A percentile compares a stretch with the other conserved stretches of the same genome.
phyloP scores from a whole-genome alignment of 2,888 invertebrate species.

The Sphaerophoria taeniata region DNA sequence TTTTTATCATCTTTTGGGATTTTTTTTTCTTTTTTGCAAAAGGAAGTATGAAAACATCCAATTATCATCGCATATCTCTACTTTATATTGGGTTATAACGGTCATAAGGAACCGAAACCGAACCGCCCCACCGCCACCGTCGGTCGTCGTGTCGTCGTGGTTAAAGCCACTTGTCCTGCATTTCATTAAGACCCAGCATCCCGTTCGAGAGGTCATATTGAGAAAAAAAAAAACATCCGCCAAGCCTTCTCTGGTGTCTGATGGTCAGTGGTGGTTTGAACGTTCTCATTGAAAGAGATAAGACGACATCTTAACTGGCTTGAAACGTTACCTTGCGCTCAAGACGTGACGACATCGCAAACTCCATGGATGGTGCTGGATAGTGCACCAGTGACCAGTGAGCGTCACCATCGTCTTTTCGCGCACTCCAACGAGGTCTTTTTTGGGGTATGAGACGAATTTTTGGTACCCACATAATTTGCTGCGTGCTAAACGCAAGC shows the following conservation, averaged over 20 bases:
- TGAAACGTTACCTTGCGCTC: conserved; percentile 13
- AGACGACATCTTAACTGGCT: conserved; percentile 32
- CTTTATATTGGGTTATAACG: conserved; percentile 59
- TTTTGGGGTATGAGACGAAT: conserved; percentile 18
- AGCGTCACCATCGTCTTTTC: background rate
- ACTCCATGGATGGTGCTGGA: background rate
- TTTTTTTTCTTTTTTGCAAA: conserved; percentile 6
- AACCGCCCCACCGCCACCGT: no score
- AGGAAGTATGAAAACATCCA: conserved; percentile 42
- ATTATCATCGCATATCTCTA: conserved; percentile 61
- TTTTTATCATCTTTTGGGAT: conserved; percentile 20
- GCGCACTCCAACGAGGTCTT: conserved; percentile 63
- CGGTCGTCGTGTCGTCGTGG: background rate
- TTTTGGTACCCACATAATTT: conserved; percentile 62
- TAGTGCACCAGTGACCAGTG: conserved; percentile 27
- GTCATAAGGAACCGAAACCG: conserved; percentile 66
- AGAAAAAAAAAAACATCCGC: background rate
- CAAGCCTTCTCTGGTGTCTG: conserved; percentile 4
- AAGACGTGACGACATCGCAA: background rate
- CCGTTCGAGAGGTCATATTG: conserved; percentile 54
- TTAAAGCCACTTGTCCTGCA: conserved; percentile 71
- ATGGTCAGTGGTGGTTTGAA: background rate
- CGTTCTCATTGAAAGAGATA: conserved; percentile 17
- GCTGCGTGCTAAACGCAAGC: conserved; percentile 71
- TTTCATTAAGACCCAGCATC: conserved; percentile 54